These are phyloP conservation scores for Junco hyemalis DNA, from an alignment of 2,113 vertebrate genomes.

Conservation along the genomic window DNA sequence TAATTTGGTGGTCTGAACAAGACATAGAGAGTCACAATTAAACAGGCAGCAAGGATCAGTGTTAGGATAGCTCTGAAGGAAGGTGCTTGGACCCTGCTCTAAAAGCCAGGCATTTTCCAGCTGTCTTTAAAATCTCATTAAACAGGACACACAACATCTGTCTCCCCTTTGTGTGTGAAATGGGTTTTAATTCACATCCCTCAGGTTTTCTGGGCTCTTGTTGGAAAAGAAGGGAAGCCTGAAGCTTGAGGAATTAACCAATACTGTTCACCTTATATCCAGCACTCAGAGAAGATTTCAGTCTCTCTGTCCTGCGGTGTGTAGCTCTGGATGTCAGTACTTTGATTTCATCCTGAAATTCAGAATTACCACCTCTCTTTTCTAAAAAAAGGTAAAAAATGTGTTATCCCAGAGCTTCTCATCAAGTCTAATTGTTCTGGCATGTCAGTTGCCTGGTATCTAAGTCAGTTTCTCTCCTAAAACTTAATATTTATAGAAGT, in stretches of 20 bases:
- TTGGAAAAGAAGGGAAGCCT: neutral
- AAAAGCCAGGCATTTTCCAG: neutral
- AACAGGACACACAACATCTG: neutral
- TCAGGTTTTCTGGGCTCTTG: neutral
- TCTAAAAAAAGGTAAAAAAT: neutral
- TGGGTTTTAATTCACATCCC: neutral
- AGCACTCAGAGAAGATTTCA: neutral
- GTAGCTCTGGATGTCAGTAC: neutral
- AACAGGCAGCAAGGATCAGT: neutral
- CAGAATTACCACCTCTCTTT: neutral
- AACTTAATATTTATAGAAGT: neutral
- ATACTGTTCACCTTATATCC: neutral
- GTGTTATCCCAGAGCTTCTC: neutral
- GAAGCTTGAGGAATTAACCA: neutral
- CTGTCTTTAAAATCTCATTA: neutral
- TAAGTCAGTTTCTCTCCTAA: neutral
- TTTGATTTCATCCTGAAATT: neutral
- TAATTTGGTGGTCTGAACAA: neutral
- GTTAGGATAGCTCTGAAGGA: neutral
- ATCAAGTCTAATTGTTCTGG: neutral
- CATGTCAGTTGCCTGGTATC: neutral
- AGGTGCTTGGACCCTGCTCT: neutral
- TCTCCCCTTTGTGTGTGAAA: neutral
- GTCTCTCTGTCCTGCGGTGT: neutral
- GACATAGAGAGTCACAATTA: neutral